phyloP scores from a whole-genome alignment of 1,140 invertebrate species.

The Epicauta chinensis region DNA sequence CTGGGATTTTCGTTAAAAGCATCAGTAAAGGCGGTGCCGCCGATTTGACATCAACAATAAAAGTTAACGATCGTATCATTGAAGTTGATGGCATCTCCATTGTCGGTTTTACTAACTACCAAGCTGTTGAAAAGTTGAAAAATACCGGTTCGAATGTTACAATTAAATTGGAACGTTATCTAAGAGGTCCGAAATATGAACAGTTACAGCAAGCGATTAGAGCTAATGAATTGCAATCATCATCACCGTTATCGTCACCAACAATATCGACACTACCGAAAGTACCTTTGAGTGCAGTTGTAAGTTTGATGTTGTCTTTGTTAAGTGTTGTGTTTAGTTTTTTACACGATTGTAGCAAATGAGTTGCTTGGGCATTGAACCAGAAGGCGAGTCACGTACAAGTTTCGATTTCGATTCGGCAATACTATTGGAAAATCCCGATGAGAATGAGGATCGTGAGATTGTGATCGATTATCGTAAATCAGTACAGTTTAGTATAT shows the following conservation, averaged over 20 bases:
- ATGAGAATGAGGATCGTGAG: constrained; percentile 52
- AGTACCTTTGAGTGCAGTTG: constrained; percentile 59
- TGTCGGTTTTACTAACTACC: constrained; percentile 83
- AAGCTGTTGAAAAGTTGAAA: constrained; percentile 78
- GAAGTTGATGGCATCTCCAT: constrained; percentile 80
- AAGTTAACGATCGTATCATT: constrained; percentile 90
- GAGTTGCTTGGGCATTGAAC: constrained; percentile 32
- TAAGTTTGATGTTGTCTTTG: constrained; percentile 24
- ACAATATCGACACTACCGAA: constrained; percentile 70
- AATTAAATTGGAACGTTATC: constrained; percentile 77
- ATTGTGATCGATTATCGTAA: constrained; percentile 56
- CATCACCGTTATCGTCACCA: constrained; percentile 63
- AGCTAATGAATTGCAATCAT: constrained; percentile 60
- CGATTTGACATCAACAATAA: constrained; percentile 80
- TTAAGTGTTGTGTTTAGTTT: not conserved
- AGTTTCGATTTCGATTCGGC: constrained; percentile 54
- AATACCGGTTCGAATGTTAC: constrained; percentile 74
- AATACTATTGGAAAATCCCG: constrained; percentile 46
- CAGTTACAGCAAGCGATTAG: constrained; percentile 79
- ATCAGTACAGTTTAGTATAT: constrained; percentile 48
- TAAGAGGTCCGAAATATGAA: constrained; percentile 84
- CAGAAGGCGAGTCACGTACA: constrained; percentile 57
- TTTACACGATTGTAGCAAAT: constrained; percentile 29
- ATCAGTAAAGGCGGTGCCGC: constrained; percentile 89
- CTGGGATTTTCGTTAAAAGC: constrained; percentile 95